Conservation (phyloP, 2,888 invertebrate species). For the Zaprionus obscuricornis region DNA sequence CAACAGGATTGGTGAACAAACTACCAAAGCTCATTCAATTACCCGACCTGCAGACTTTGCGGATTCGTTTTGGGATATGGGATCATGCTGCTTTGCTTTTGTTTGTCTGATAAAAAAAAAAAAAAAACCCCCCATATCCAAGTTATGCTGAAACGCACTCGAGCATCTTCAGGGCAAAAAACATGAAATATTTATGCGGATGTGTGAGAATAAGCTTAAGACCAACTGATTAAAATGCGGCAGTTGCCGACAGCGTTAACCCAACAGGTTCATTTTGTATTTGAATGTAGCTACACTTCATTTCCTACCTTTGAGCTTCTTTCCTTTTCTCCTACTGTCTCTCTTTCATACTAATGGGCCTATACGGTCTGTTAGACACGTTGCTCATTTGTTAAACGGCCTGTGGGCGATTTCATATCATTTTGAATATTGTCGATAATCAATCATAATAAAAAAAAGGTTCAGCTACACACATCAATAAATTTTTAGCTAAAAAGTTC, state of each 20-base stretch:
- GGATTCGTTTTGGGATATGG: conserved; percentile 1
- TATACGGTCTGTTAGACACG: conserved; percentile 9
- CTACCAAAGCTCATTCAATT: too few relatives aligned
- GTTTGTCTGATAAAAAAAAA: conserved; percentile 32
- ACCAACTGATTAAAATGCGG: conserved; percentile 64
- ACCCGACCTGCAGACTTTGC: conserved; percentile 13
- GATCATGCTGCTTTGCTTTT: conserved; percentile 17
- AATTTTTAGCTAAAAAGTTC: too few relatives aligned
- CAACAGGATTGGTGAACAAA: too few relatives aligned
- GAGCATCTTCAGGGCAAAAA: conserved; percentile 55
- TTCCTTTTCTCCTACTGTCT: too few relatives aligned
- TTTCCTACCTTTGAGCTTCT: too few relatives aligned
- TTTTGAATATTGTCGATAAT: conserved; percentile 53
- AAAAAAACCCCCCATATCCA: conserved; percentile 21
- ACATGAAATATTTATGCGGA: conserved; percentile 70
- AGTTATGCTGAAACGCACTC: conserved; percentile 68
- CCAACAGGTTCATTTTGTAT: conserved; percentile 57
- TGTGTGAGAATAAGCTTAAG: conserved; percentile 31
- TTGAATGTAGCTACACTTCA: conserved; percentile 23
- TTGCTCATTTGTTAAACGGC: conserved; percentile 66
- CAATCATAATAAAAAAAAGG: conserved; percentile 72
- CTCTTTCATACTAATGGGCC: too few relatives aligned
- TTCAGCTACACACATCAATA: conserved; percentile 11
- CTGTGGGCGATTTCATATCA: conserved; percentile 40
- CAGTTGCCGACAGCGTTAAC: conserved; percentile 28